These are phyloP conservation scores for Anolis carolinensis DNA, from an alignment of 2,113 vertebrate species.

Conservation along the genomic window DNA sequence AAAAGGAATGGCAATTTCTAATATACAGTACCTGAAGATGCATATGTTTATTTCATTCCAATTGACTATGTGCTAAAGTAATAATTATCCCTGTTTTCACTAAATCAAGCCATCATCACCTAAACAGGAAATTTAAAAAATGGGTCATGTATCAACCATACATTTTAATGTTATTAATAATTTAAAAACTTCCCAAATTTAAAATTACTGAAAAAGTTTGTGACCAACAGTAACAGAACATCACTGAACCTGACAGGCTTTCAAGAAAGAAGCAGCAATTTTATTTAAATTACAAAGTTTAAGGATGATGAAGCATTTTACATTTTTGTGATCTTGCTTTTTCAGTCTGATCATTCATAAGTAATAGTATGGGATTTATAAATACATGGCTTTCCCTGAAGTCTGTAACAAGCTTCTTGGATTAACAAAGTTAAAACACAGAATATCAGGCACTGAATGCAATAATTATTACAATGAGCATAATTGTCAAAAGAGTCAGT, in stretches of 20 bases:
- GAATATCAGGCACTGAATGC: slow-evolving; percentile 40
- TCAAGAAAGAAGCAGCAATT: slow-evolving; percentile 12
- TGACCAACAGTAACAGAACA: slow-evolving; percentile 57
- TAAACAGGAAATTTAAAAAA: slow-evolving; percentile 27
- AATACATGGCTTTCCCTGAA: slow-evolving; percentile 25
- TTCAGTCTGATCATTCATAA: background rate
- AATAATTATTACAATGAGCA: slow-evolving; percentile 41
- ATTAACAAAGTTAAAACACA: slow-evolving; percentile 51
- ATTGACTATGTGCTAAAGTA: background rate
- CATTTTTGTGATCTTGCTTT: background rate
- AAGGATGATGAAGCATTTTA: background rate
- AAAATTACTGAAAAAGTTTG: slow-evolving; percentile 58
- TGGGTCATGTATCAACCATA: too few species aligned
- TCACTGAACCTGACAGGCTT: background rate
- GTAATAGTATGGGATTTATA: background rate
- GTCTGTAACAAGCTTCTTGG: slow-evolving; percentile 4
- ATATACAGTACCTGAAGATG: background rate
- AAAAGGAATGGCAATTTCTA: background rate
- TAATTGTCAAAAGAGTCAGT: slow-evolving; percentile 30
- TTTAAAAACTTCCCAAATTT: slow-evolving; percentile 52
- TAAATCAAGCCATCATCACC: slow-evolving; percentile 18
- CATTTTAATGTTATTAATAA: slow-evolving; percentile 40
- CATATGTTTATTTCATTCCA: background rate
- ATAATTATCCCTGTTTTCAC: slow-evolving; percentile 37
- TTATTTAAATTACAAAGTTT: slow-evolving; percentile 22